A percentile compares a stretch with the other conserved stretches of the same genome.
These are phyloP conservation scores for Hesperia comma DNA, from an alignment of 2,888 invertebrate genomes.

Conservation along the genomic window DNA sequence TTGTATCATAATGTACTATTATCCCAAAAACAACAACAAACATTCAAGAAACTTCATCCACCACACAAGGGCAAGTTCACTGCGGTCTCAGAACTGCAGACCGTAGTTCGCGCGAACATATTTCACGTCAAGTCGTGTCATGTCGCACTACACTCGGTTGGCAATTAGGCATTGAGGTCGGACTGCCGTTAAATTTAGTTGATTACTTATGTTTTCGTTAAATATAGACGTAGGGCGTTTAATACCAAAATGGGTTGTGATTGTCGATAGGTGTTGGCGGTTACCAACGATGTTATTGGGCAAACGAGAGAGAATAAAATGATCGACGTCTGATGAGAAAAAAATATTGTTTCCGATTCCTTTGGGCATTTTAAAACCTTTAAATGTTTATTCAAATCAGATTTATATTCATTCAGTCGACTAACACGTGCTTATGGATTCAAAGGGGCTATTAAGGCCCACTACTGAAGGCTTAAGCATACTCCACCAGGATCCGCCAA, in stretches of 20 bases:
- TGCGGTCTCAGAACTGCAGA: constrained; percentile 25
- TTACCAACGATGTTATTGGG: not conserved
- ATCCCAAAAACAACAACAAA: constrained; percentile 4
- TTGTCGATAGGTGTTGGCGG: not conserved
- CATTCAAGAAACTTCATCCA: constrained; percentile 26
- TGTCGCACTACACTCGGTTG: constrained; percentile 18
- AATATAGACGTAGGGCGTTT: too few species aligned
- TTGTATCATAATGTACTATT: too few species aligned
- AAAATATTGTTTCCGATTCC: too few species aligned
- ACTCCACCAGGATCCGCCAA: too few species aligned
- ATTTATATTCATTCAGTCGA: too few species aligned
- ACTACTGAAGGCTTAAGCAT: too few species aligned
- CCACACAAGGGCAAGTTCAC: constrained; percentile 6
- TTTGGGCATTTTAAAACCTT: too few species aligned
- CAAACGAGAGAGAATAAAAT: too few species aligned
- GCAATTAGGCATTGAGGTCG: constrained; percentile 31
- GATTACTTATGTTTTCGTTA: not conserved
- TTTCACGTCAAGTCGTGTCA: constrained; percentile 29
- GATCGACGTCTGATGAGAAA: too few species aligned
- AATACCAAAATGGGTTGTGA: not conserved
- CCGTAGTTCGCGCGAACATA: constrained; percentile 28
- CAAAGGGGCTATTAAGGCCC: too few species aligned
- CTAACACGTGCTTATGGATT: too few species aligned
- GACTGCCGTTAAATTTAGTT: constrained; percentile 18
- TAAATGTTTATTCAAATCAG: too few species aligned